Evolutionary conservation across 1,140 invertebrate species (phyloP), one percentile per base, ranked within the genome.

Genomic region (Psix sp.): DNA sequence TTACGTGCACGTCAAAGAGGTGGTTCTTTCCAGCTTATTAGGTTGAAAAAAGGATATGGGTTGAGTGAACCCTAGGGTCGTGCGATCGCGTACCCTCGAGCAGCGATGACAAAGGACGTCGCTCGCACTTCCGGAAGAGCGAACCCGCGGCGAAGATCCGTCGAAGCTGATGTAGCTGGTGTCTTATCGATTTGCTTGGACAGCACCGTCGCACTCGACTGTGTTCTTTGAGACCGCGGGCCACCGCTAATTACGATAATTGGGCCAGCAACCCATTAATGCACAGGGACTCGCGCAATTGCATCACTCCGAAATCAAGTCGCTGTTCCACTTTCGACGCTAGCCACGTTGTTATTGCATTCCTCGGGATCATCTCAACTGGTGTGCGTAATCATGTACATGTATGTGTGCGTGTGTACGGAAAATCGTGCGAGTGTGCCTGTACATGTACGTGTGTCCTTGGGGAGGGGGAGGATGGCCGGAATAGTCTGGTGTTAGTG

Each of bases 151-250:
- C n/a, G n/a, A n/a, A n/a, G n/a, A 49, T 43, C 42, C 42, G 24
- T 21, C 48, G 46, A 31, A 63, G 68, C 31, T 59, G 33, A 48
- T 56, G 49, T 42, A 65, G 51, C 38, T 66, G 65, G 49, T 57
- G 31, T 54, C 56, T 48, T 76, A 79, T 79, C 57, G 70, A 77
- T 74, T 66, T 18, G 46, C 45, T 20, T 17, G 24, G 20, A 21
- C 21, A 14, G 35, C 56, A 31, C 33, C 56, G 43, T 10, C 56
- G 31, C 29, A 15, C 31, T 42, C 13, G 15, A 38, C 18, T n/a
- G n/a, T n/a, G n/a, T n/a, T 24, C 33, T 3, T 39, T 57, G 16
- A 13, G 9, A 26, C 18, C 59, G 48, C 46, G 36, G 24, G 36
- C 35, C 36, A 48, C 26, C 15, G 24, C 42, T 56, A 40, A 62